These are phyloP conservation scores for Anadara kagoshimensis DNA, from an alignment of 1,140 invertebrate species.

Conservation along the genomic window DNA sequence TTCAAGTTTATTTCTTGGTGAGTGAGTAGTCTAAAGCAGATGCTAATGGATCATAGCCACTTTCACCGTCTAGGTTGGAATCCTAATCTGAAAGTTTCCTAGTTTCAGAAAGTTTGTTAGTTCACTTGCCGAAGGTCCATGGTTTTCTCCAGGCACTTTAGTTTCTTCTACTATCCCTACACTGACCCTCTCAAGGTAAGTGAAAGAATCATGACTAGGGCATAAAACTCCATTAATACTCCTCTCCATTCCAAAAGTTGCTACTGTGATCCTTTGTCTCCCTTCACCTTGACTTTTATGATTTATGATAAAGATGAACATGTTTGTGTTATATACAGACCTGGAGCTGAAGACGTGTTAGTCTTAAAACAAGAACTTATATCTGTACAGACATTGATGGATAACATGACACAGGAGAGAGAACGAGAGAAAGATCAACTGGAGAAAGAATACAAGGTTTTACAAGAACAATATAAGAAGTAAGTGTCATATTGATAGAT, in stretches of 20 bases:
- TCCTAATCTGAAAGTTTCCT: no score
- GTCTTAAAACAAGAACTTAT: constrained; percentile 75
- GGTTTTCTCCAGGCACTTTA: no score
- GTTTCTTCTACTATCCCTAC: no score
- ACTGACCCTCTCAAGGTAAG: no score
- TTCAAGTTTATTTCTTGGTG: no score
- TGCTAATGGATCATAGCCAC: no score
- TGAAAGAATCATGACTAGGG: no score
- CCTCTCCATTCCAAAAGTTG: background rate
- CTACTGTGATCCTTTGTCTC: background rate
- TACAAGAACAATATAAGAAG: constrained; percentile 55
- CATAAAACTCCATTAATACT: background rate
- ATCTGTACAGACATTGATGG: constrained; percentile 75
- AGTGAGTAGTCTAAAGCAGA: no score
- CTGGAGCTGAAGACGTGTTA: constrained; percentile 74
- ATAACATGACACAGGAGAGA: constrained; percentile 71
- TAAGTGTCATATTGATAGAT: constrained; percentile 16
- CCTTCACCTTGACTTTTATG: background rate
- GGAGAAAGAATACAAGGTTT: constrained; percentile 56
- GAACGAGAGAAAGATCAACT: constrained; percentile 70
- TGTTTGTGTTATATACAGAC: constrained; percentile 57
- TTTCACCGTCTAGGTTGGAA: no score
- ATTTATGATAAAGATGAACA: background rate
- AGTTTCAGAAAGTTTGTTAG: no score
- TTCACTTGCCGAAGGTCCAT: no score